Percentiles rank a stretch among this genome's conserved stretches.
phyloP scores from a whole-genome alignment of 2,797 vertebrate genomes.

The Paguma larvata region DNA sequence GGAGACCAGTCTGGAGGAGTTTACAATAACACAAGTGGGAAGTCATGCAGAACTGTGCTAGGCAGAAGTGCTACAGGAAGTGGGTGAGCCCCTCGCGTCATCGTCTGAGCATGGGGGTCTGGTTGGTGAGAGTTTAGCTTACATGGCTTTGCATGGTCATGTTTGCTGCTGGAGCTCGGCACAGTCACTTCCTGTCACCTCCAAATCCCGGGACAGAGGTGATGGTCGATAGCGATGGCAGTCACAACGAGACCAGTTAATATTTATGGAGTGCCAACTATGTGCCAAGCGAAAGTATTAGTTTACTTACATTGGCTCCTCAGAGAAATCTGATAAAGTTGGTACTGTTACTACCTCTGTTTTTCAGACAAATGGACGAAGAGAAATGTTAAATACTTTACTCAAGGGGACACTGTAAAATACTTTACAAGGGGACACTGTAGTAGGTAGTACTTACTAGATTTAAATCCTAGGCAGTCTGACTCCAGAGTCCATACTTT shows the following conservation, averaged over 20 bases:
- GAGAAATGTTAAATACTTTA: slow-evolving; percentile 37
- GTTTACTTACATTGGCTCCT: neutral
- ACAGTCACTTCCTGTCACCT: neutral
- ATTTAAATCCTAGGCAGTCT: neutral
- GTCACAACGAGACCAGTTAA: neutral
- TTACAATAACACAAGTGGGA: neutral
- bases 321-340: neutral
- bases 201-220: neutral
- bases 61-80: neutral
- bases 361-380: slow-evolving; percentile 37
- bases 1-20: neutral
- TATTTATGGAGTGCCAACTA: neutral
- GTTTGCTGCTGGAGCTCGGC: neutral
- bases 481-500: neutral
- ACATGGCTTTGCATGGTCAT: neutral
- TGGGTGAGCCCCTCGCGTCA: neutral
- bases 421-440: neutral
- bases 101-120: neutral
- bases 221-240: neutral
- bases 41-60: neutral
- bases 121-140: neutral
- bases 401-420: neutral
- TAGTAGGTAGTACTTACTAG: neutral
- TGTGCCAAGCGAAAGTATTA: neutral
- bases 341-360: neutral